Conservation (phyloP, 2,797 vertebrate genomes). For the Gambusia yucatana region DNA sequence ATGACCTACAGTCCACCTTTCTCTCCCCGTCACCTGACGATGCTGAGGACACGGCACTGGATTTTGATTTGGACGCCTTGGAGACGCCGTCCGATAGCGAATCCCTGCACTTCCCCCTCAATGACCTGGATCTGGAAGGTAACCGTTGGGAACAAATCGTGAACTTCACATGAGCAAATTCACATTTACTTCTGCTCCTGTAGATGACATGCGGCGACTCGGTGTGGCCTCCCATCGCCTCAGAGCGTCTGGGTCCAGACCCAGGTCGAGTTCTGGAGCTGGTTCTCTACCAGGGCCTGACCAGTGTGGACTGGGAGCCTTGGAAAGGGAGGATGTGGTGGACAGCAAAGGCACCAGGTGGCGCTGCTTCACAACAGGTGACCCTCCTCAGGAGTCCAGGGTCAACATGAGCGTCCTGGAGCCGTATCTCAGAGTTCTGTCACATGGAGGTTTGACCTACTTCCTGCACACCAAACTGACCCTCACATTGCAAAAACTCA, state of each 20-base stretch:
- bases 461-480: background rate
- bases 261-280: background rate
- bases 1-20: constrained; percentile 50
- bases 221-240: constrained; percentile 36
- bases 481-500: background rate
- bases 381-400: constrained; percentile 62
- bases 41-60: constrained; percentile 51
- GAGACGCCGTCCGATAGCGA: constrained; percentile 87
- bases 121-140: constrained; percentile 85
- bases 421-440: constrained; percentile 82
- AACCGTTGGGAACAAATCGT: background rate
- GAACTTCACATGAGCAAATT: background rate
- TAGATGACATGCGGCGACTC: constrained; percentile 79
- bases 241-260: background rate
- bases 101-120: constrained; percentile 73
- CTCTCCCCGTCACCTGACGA: constrained; percentile 66
- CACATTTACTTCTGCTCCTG: background rate
- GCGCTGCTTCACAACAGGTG: constrained; percentile 80
- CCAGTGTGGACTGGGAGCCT: constrained; percentile 43
- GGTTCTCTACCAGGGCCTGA: constrained; percentile 39
- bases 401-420: constrained; percentile 84
- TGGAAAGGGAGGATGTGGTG: constrained; percentile 72
- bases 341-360: constrained; percentile 79
- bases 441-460: constrained; percentile 81
- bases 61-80: constrained; percentile 83